phyloP scores from a whole-genome alignment of 1,140 invertebrate genomes.

The Lepidotrigona ventralis region DNA sequence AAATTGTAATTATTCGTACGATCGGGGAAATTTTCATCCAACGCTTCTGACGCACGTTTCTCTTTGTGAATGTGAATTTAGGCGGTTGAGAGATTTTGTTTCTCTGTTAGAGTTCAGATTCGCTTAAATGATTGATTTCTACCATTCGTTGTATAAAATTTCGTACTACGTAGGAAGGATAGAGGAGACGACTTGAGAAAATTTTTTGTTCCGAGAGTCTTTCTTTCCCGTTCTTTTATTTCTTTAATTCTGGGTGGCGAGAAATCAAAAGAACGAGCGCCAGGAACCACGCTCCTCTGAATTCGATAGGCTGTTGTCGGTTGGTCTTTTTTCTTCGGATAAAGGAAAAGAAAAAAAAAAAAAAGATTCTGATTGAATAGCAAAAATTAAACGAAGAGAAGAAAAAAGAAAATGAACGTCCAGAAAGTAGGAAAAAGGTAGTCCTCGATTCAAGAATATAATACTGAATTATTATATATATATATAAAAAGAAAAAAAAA shows the following conservation, averaged over 20 bases:
- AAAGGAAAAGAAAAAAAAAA: not conserved
- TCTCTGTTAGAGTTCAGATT: not conserved
- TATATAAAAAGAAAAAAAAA: not conserved
- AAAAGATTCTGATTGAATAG: not conserved
- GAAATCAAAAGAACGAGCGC: not conserved
- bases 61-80: not conserved
- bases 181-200: not conserved
- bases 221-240: too few species aligned
- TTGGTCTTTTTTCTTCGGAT: constrained; percentile 14
- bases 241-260: not conserved
- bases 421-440: not conserved
- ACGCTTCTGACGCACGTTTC: not conserved
- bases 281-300: not conserved
- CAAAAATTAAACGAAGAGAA: constrained; percentile 10
- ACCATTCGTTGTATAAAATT: not conserved
- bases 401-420: constrained; percentile 1
- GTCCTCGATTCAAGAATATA: constrained; percentile 28
- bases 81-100: not conserved
- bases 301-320: constrained; percentile 8
- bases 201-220: too few species aligned
- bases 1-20: not conserved
- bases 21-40: not conserved
- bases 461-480: constrained; percentile 8
- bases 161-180: not conserved
- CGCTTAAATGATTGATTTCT: not conserved